Evolutionary conservation across 2,797 vertebrate species (phyloP), one percentile per base, ranked within the genome.

Genomic region (Linurgus olivaceus): DNA sequence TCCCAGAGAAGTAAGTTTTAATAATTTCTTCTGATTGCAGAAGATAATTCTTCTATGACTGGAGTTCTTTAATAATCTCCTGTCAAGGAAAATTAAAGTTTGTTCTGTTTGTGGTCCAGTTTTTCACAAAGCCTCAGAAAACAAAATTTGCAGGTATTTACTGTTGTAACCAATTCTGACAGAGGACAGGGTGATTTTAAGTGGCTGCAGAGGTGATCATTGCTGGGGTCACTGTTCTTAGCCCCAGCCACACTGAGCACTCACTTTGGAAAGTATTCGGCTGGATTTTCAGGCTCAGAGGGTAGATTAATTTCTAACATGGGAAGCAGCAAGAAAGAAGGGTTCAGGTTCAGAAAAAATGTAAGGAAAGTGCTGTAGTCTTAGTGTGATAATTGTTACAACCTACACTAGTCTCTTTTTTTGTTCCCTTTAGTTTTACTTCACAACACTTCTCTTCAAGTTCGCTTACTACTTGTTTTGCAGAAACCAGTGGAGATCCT

Each of bases 1-100:
- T 98, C 97, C 99, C 99, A 29, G 97, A 99, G 94, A 99, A 99
- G 99, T 99, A 98, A 96, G 98, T 97, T 83, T 45, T 63, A 72
- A 47, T 58, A 62, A 82, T 88, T 90, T 35, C 33, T 80, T 83
- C 50, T 91, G 57, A 37, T 59, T 83, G 38, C 52, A 68, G 55
- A 52, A 90, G 72, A 51, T 73, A 54, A 40, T 50, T 33, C 23
- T n/a, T 28, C 12, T 11, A 58, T 25, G 77, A 19, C 17, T 11
- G 1, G 42, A 75, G 25, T 40, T 74, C 38, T 67, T 89, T 37
- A n/a, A 23, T 40, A 79, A 52, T 31, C 10, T 59, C 31, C 17
- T 38, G 4, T 54, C 17, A 48, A 44, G 58, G 17, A 42, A 81
- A 51, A 78, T 72, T 35, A 18, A 78, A 61, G 8, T 74, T 86